Base-by-base conservation (phyloP, 1,140 invertebrate species). In the Hylaeus volcanicus region DNA sequence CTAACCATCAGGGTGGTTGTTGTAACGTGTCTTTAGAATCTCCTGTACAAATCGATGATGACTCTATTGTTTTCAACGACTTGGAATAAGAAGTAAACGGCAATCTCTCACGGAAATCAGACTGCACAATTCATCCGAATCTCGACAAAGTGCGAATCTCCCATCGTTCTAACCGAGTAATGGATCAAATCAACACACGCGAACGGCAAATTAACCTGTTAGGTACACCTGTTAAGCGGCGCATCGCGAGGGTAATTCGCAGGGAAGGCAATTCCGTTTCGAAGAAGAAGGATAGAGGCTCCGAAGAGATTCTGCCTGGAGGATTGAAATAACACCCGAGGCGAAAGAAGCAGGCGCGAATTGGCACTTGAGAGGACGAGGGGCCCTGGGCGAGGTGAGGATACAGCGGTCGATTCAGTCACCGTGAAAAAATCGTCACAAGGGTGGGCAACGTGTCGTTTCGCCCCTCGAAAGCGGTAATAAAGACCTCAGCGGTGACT, bases 391-490 rank as follows among this genome's bases (percentile, higher is more conserved):
- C 26, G 26, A 26, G 26, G 26, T 26, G 26, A 26, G 26, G 26
- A 45, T 68, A 55, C 51, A 53, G 45, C 60, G 12, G 81, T 15
- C 65, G 53, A 63, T 79, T 74, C 68, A 65, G 58, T 43, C 63
- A 37, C n/a, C 12, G 39, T 14, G 12, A 60, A 43, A 39, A 12
- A 26, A 4, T 5, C 51, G n/a, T 14, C n/a, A 12, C 37, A 58
- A n/a, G n/a, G 68, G 48, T 9, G 15, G 37, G 73, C 48, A 83
- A 83, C 81, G 61, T 84, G 79, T 69, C 72, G 71, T 81, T 85
- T 81, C 77, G 74, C 51, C 68, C 60, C 4, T 60, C 14, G 81
- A 75, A 75, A 65, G 72, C 76, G 72, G 63, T 76, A 85, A 85
- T 76, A 83, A 81, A 73, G 76, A 72, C 61, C 48, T 85, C 60